Conservation (phyloP, 2,888 invertebrate genomes). For the Diadegma fenestrale region DNA sequence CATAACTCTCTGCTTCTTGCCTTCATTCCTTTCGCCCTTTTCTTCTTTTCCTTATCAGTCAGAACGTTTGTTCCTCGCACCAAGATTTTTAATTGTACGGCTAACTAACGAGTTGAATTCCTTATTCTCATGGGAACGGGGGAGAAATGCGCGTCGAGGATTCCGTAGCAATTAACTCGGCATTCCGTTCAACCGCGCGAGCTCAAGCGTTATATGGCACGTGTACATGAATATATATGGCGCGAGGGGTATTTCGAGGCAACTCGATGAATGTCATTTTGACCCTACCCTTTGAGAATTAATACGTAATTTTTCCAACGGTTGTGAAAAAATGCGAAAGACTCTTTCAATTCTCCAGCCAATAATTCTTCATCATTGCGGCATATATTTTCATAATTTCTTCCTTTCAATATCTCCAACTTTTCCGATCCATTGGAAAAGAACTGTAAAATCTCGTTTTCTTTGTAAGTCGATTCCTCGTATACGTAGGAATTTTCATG, state of each 20-base stretch:
- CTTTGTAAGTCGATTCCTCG: neutral
- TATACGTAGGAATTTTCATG: constrained; percentile 2
- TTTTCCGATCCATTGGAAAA: neutral
- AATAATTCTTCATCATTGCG: neutral
- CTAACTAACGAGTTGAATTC: constrained; percentile 82
- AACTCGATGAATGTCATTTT: constrained; percentile 1
- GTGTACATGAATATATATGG: constrained; percentile 45
- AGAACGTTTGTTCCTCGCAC: constrained; percentile 76
- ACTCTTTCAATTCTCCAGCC: neutral
- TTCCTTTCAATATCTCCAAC: neutral
- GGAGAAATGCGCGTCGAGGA: constrained; percentile 70
- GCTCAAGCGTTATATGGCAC: constrained; percentile 35
- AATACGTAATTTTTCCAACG: neutral
- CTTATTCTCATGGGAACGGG: constrained; percentile 73
- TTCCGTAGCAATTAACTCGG: constrained; percentile 77
- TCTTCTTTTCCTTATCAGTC: constrained; percentile 80
- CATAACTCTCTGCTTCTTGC: constrained; percentile 28
- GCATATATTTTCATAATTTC: neutral
- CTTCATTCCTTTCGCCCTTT: constrained; percentile 71
- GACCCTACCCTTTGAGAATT: neutral
- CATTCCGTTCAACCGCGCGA: constrained; percentile 70
- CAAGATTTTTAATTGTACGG: constrained; percentile 83
- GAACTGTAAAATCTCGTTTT: neutral
- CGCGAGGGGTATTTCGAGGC: constrained; percentile 11
- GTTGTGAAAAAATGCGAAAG: neutral